These are phyloP conservation scores for Cosmopolites sordidus DNA, from an alignment of 2,888 invertebrate genomes.

Conservation along the genomic window DNA sequence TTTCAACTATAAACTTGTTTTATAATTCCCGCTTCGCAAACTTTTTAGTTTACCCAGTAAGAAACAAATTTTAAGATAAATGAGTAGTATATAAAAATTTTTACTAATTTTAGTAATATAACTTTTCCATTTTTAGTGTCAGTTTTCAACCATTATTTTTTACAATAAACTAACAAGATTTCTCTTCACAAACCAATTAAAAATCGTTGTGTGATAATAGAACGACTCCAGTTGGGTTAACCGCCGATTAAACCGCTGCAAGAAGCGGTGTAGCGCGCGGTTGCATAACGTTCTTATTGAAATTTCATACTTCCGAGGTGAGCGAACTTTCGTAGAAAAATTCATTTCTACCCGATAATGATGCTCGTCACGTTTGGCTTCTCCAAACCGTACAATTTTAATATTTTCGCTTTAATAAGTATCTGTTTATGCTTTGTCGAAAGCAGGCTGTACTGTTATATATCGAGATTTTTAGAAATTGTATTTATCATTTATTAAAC, in stretches of 20 bases:
- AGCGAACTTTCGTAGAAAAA: conserved; percentile 17
- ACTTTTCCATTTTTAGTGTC: no score
- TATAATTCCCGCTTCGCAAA: no score
- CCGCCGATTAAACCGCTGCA: no score
- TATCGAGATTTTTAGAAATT: no score
- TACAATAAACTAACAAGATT: neutral
- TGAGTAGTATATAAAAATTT: no score
- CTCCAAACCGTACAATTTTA: conserved; percentile 4
- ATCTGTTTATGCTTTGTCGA: neutral
- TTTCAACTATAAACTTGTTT: no score
- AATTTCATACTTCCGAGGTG: conserved; percentile 18
- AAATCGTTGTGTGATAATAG: conserved; percentile 5
- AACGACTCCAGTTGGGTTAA: neutral
- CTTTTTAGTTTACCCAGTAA: no score
- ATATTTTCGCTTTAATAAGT: neutral
- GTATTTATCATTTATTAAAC: no score
- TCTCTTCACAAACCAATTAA: conserved; percentile 7
- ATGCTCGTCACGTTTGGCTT: conserved; percentile 13
- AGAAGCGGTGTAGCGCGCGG: neutral
- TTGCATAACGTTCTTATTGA: conserved; percentile 14
- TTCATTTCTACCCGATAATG: conserved; percentile 12
- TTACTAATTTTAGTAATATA: no score
- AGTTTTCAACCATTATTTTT: neutral
- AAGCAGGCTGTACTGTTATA: no score
- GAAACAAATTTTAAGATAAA: no score